Base-by-base conservation (phyloP, 2,113 vertebrate genomes). In the Tragulus kanchil region DNA sequence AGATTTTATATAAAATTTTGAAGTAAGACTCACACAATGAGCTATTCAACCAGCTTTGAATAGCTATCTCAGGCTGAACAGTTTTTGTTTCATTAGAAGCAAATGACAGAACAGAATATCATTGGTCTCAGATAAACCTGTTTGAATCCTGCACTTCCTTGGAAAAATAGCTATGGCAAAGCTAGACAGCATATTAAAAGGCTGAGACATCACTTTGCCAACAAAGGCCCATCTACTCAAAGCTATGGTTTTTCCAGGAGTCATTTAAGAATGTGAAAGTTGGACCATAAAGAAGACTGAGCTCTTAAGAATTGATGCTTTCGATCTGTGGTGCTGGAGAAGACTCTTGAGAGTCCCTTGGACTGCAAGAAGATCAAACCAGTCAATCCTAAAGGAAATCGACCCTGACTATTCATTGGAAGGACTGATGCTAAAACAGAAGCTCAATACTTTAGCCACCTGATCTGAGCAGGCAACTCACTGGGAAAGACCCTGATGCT, bases 1-100 rank as follows among this genome's bases (percentile, higher is more conserved):
- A n/a, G 36, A 36, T 73, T 85, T 89, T 93, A 64, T 89, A 36
- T 6, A 64, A 64, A 77, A n/a, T 75, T 89, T 91, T 52, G 21
- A 81, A 86, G 28, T 48, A 52, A 65, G 23, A 12, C 16, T 65
- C 54, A 42, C 1, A 78, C 69, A 25, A 26, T 45, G 45, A 85
- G 6, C 13, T 83, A 16, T n/a, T 79, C 42, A 61, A 52, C 7
- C 12, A 54, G 26, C 50, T 85, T 85, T 90, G 59, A 84, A 48
- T 7, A 86, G 7, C 25, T 64, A 8, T 94, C 8, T 89, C 59
- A 50, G 45, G 3, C 17, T 67, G 13, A 88, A 59, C 15, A 67
- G 69, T 62, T 52, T 78, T 89, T 62, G 7, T 62, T 85, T 73
- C 6, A 62, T n/a, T 28, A 62, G 67, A 77, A 92, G 23, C 28